A percentile compares a stretch with the other conserved stretches of the same genome.
These are phyloP conservation scores for Atethmia centrago DNA, from an alignment of 2,888 invertebrate species.

Conservation along the genomic window DNA sequence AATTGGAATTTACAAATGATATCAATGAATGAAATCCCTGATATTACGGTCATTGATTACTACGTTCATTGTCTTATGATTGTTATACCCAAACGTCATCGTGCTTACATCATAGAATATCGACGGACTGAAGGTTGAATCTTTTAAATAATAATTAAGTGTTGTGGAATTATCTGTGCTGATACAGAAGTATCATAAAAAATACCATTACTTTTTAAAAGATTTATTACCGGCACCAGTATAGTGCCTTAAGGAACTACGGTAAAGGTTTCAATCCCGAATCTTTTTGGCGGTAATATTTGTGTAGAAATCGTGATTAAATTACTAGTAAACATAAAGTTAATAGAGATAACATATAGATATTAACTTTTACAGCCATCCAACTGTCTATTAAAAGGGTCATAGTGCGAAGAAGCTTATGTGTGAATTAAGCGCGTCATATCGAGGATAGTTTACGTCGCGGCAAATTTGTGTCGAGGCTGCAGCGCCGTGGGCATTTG, in stretches of 20 bases:
- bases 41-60: conserved; percentile 54
- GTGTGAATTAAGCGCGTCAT: conserved; percentile 73
- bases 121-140: conserved; percentile 46
- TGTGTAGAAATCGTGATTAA: background rate
- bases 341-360: conserved; percentile 28
- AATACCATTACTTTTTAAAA: background rate
- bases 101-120: conserved; percentile 56
- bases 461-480: conserved; percentile 88
- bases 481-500: conserved; percentile 80
- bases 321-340: conserved; percentile 15
- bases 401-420: conserved; percentile 65
- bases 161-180: conserved; percentile 51
- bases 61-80: conserved; percentile 49
- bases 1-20: conserved; percentile 58
- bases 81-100: conserved; percentile 59
- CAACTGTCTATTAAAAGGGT: conserved; percentile 53
- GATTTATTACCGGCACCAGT: conserved; percentile 1
- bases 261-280: background rate
- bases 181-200: conserved; percentile 16
- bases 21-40: conserved; percentile 55
- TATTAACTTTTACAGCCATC: conserved; percentile 35
- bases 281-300: background rate
- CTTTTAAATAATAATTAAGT: conserved; percentile 42
- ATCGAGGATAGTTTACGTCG: conserved; percentile 83
- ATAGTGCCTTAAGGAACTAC: conserved; percentile 15